A percentile compares a stretch with the other conserved stretches of the same genome.
Conservation (phyloP, 2,113 vertebrate species). For the Damaliscus lunatus region DNA sequence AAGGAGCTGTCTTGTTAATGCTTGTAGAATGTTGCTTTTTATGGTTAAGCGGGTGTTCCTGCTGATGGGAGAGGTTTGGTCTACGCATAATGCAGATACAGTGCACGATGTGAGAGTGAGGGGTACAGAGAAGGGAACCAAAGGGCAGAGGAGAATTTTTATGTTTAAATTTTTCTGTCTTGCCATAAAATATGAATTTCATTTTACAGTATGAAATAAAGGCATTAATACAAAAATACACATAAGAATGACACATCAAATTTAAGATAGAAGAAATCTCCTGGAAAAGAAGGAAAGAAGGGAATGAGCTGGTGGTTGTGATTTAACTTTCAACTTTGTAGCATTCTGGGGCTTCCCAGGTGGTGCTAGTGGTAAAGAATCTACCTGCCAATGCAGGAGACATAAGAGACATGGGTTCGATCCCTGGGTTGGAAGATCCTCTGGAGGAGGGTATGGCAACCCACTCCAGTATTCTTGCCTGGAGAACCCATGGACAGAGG, state of each 20-base stretch:
- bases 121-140: neutral
- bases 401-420: neutral
- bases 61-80: neutral
- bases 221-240: neutral
- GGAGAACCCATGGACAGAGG: neutral
- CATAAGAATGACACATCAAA: neutral
- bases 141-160: neutral
- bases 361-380: neutral
- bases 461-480: neutral
- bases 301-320: neutral
- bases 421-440: neutral
- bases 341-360: neutral
- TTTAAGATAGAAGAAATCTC: neutral
- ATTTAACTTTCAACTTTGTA: neutral
- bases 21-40: neutral
- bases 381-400: neutral
- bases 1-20: neutral
- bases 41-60: neutral
- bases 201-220: neutral
- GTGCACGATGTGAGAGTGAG: neutral
- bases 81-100: neutral
- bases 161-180: neutral
- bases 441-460: neutral
- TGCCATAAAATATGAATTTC: neutral
- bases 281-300: neutral